Conservation (phyloP, 2,113 vertebrate species). For the Alaudala cheleensis region DNA sequence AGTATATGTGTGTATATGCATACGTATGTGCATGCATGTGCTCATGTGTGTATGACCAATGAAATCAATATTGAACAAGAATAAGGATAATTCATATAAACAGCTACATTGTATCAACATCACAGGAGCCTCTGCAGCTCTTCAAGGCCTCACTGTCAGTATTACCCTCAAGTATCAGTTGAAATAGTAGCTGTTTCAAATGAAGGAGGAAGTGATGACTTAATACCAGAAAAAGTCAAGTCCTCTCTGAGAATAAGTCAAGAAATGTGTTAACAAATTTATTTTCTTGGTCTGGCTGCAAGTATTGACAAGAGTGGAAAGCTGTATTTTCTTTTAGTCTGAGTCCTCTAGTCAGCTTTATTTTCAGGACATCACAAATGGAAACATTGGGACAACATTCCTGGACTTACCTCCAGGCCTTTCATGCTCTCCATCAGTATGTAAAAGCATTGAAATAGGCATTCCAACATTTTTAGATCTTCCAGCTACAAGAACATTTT, state of each 20-base stretch:
- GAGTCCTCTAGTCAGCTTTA: not conserved
- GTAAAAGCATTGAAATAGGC: constrained; percentile 91
- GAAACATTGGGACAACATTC: not conserved
- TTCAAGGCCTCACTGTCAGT: not conserved
- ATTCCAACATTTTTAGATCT: constrained; percentile 94
- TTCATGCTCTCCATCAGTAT: constrained; percentile 86
- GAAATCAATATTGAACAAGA: not conserved
- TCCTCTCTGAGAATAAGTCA: not conserved
- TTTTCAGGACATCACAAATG: not conserved
- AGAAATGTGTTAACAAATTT: not conserved
- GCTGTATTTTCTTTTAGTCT: not conserved
- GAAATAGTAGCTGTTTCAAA: not conserved
- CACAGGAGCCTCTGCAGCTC: not conserved
- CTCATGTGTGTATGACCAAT: rapidly evolving
- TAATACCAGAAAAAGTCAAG: not conserved
- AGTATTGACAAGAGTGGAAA: not conserved
- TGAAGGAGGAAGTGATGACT: not conserved
- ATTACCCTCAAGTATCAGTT: not conserved
- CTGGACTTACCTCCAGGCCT: constrained; percentile 84
- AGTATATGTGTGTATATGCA: rapidly evolving
- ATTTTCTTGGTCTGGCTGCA: not conserved
- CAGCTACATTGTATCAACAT: not conserved
- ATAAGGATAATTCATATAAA: not conserved
- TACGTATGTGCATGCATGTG: rapidly evolving
- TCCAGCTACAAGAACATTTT: constrained; percentile 89